phyloP scores from a whole-genome alignment of 2,888 invertebrate genomes.

The Agrotis ipsilon region DNA sequence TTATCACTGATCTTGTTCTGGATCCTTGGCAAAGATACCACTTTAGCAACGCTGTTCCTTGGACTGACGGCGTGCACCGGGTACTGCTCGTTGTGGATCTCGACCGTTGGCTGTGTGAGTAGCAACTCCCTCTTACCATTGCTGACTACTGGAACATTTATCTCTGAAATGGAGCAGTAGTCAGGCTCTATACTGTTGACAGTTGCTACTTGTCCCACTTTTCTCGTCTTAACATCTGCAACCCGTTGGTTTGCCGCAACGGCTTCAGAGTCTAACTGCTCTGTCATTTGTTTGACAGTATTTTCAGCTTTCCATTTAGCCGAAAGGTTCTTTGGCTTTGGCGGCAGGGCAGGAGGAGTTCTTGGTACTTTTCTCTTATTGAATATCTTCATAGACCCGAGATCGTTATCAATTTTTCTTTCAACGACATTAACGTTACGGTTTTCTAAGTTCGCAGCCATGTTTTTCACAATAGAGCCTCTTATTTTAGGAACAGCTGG shows the following conservation, averaged over 20 bases:
- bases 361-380: conserved; percentile 92
- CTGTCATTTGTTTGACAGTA: conserved; percentile 83
- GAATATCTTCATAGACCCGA: conserved; percentile 86
- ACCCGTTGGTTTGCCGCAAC: conserved; percentile 91
- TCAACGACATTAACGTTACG: conserved; percentile 86
- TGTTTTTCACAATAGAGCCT: conserved; percentile 89
- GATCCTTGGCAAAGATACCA: conserved; percentile 85
- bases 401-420: conserved; percentile 82
- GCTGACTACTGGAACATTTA: conserved; percentile 93
- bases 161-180: conserved; percentile 95
- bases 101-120: conserved; percentile 89
- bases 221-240: conserved; percentile 90
- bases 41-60: conserved; percentile 87
- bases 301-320: conserved; percentile 92
- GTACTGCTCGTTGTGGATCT: conserved; percentile 89
- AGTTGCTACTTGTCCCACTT: conserved; percentile 89
- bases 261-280: conserved; percentile 90
- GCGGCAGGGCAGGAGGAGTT: conserved; percentile 94
- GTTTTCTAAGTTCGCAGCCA: conserved; percentile 88
- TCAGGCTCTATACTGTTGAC: conserved; percentile 92
- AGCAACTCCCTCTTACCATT: conserved; percentile 89
- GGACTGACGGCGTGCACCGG: conserved; percentile 82
- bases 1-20: conserved; percentile 88
- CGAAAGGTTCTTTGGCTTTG: conserved; percentile 94
- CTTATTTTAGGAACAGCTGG: conserved; percentile 84